Conservation (phyloP, 2,888 invertebrate genomes). For the Diabrotica balteata region DNA sequence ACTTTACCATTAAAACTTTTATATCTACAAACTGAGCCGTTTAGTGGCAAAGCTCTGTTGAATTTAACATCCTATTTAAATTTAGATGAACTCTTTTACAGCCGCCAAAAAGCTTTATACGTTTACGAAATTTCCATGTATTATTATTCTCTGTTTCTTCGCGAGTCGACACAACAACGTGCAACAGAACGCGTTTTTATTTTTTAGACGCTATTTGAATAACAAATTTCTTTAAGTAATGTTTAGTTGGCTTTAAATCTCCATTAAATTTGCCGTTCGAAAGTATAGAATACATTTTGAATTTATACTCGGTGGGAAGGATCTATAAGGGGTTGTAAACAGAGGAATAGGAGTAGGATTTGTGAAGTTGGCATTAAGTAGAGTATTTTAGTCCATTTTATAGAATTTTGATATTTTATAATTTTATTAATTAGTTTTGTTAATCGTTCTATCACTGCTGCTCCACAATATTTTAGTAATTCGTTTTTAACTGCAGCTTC, state of each 20-base stretch:
- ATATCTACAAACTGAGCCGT: no score
- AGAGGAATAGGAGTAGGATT: no score
- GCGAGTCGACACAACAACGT: not conserved
- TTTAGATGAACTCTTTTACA: constrained; percentile 8
- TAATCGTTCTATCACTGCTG: no score
- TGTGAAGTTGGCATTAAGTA: no score
- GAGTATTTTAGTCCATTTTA: no score
- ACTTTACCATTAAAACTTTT: no score
- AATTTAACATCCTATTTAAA: constrained; percentile 10
- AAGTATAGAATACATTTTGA: constrained; percentile 36
- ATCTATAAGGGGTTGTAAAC: no score
- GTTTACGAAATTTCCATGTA: constrained; percentile 13
- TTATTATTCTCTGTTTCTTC: not conserved
- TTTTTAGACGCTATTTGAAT: constrained; percentile 34
- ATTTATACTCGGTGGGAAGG: constrained; percentile 7
- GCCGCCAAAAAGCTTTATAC: constrained; percentile 7
- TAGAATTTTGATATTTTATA: no score
- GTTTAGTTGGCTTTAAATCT: constrained; percentile 41
- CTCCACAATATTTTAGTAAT: no score
- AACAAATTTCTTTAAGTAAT: constrained; percentile 40
- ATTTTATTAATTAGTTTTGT: no score
- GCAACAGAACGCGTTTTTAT: constrained; percentile 17
- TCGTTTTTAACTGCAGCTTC: no score
- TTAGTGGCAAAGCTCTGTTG: not conserved
- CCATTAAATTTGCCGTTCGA: constrained; percentile 34